Conservation (phyloP, 2,888 invertebrate species). For the Callyntrura guangdongensis region DNA sequence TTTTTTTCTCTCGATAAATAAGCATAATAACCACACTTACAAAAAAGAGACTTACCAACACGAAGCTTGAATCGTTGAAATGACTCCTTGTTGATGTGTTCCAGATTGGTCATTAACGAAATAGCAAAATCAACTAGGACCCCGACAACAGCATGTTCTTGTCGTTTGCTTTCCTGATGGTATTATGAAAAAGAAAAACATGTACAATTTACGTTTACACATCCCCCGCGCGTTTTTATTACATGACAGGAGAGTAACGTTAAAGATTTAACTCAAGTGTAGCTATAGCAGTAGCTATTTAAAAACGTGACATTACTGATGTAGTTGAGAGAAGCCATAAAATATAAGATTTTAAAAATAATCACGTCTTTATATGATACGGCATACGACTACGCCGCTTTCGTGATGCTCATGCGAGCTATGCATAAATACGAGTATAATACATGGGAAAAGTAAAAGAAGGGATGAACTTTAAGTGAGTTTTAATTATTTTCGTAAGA, state of each 20-base stretch:
- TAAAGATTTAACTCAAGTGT: background rate
- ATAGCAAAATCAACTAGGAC: constrained; percentile 98
- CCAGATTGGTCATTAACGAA: constrained; percentile 95
- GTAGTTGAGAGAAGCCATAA: background rate
- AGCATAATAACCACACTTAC: background rate
- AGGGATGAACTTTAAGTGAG: background rate
- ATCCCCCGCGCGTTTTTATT: too few species aligned
- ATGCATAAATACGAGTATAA: background rate
- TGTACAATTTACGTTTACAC: too few species aligned
- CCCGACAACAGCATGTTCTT: constrained; percentile 94
- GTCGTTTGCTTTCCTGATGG: constrained; percentile 90
- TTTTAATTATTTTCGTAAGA: background rate
- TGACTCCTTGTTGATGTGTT: constrained; percentile 98
- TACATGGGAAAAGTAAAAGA: background rate
- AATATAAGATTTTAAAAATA: background rate
- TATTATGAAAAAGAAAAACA: background rate
- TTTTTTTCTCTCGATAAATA: background rate
- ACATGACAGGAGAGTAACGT: background rate
- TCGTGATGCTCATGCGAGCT: background rate
- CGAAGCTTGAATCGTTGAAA: constrained; percentile 98
- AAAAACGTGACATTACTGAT: background rate
- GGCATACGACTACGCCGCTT: background rate
- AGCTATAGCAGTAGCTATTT: background rate
- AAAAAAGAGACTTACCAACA: constrained; percentile 90
- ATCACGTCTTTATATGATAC: background rate